phyloP scores from a whole-genome alignment of 1,140 invertebrate species.

The Drosophila suzukii region DNA sequence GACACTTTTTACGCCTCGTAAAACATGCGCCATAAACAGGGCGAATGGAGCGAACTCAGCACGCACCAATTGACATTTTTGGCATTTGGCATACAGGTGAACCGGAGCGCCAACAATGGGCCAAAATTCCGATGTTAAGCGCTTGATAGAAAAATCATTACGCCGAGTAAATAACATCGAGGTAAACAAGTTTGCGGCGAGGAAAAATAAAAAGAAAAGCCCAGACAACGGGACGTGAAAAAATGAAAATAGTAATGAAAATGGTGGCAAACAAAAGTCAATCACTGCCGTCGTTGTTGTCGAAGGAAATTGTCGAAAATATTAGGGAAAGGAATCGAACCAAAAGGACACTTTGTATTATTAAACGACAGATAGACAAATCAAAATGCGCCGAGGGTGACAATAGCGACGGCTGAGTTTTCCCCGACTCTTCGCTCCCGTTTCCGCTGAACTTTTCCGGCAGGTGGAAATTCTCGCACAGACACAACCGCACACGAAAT shows the following conservation, averaged over 20 bases:
- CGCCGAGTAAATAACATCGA: conserved; percentile 53
- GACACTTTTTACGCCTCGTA: conserved; percentile 68
- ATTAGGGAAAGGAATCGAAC: conserved; percentile 40
- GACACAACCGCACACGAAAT: conserved; percentile 53
- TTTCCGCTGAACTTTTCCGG: conserved; percentile 41
- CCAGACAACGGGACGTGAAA: conserved; percentile 41
- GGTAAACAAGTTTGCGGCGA: conserved; percentile 57
- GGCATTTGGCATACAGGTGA: conserved; percentile 50
- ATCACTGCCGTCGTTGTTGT: conserved; percentile 54
- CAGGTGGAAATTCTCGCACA: conserved; percentile 25
- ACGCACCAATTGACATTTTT: conserved; percentile 52
- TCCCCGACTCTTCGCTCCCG: conserved; percentile 27
- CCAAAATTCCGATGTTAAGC: conserved; percentile 40
- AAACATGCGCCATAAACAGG: conserved; percentile 56
- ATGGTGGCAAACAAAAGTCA: conserved; percentile 64
- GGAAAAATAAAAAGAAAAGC: background rate
- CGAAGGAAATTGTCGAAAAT: conserved; percentile 51
- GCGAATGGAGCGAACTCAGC: conserved; percentile 18
- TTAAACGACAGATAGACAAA: conserved; percentile 64
- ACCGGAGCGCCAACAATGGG: conserved; percentile 22
- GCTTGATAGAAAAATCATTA: conserved; percentile 63
- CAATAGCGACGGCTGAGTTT: conserved; percentile 49
- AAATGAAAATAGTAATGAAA: conserved; percentile 75
- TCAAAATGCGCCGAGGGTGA: conserved; percentile 56
- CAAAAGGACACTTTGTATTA: conserved; percentile 66